Evolutionary conservation across 1,140 invertebrate genomes (phyloP).

Genomic region (Pseudomyrmex pallidus): DNA sequence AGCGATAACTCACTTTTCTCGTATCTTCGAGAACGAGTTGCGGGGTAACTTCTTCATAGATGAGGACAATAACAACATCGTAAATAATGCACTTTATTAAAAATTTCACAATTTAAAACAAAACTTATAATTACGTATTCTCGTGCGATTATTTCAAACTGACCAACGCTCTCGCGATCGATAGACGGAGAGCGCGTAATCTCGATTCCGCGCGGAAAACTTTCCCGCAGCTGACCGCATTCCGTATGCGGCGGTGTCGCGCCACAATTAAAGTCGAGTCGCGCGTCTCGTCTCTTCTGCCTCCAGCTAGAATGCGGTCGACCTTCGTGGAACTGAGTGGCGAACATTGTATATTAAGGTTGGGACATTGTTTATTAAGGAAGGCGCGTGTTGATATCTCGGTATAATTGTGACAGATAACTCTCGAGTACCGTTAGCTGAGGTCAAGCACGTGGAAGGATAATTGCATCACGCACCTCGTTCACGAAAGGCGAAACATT

Average conservation of each 20-base stretch:
- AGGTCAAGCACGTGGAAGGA: not conserved
- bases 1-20: too few species aligned
- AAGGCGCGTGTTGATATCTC: not conserved
- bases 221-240: conserved; percentile 70
- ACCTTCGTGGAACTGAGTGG: conserved; percentile 10
- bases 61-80: too few species aligned
- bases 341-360: conserved; percentile 20
- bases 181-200: conserved; percentile 7
- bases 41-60: too few species aligned
- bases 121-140: not conserved
- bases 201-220: conserved; percentile 1
- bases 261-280: conserved; percentile 73
- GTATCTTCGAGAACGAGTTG: too few species aligned
- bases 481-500: not conserved
- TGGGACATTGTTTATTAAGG: not conserved
- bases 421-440: not conserved
- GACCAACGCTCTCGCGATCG: not conserved
- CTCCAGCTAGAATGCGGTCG: conserved; percentile 25
- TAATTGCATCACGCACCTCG: not conserved
- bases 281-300: conserved; percentile 14
- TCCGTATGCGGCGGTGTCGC: conserved; percentile 65
- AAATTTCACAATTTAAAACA: not conserved
- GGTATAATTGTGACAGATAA: conserved; percentile 31
- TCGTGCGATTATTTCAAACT: not conserved
- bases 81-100: too few species aligned